Evolutionary conservation across 2,797 vertebrate genomes (phyloP).

Genomic region (Eospalax fontanierii): DNA sequence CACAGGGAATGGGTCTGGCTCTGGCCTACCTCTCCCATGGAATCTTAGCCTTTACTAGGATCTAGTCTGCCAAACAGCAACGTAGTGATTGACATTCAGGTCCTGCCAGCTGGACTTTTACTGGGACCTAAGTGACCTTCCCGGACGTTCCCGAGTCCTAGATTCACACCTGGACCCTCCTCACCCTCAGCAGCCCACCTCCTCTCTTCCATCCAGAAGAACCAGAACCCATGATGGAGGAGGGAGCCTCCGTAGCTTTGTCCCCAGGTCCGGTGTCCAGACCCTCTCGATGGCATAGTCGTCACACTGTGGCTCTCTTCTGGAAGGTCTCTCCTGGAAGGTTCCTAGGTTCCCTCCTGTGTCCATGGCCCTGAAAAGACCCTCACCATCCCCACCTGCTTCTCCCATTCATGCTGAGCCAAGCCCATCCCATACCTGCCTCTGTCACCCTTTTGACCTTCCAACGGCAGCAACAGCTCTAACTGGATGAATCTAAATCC

Average conservation of each 20-base stretch:
- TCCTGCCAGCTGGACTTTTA: background rate
- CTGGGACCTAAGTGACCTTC: background rate
- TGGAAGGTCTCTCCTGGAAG: background rate
- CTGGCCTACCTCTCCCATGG: background rate
- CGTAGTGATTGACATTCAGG: too few relatives aligned
- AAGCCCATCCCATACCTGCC: background rate
- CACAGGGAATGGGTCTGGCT: rapidly evolving
- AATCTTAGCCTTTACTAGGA: background rate
- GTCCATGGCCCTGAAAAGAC: background rate
- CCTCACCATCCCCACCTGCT: too few relatives aligned
- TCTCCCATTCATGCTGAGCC: background rate
- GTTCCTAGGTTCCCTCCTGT: background rate
- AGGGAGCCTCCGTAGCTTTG: background rate
- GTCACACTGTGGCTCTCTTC: too few relatives aligned
- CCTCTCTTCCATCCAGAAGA: background rate
- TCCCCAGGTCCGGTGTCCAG: background rate
- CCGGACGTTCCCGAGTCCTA: background rate
- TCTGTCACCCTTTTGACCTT: background rate
- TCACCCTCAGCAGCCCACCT: too few relatives aligned
- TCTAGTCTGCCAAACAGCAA: background rate
- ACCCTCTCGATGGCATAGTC: background rate
- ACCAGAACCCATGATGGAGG: background rate
- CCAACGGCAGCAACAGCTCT: background rate
- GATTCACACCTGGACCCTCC: too few relatives aligned
- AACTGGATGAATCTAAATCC: background rate